Evolutionary conservation across 2,888 invertebrate species (phyloP).

Genomic region (Drosophila multiciliata): DNA sequence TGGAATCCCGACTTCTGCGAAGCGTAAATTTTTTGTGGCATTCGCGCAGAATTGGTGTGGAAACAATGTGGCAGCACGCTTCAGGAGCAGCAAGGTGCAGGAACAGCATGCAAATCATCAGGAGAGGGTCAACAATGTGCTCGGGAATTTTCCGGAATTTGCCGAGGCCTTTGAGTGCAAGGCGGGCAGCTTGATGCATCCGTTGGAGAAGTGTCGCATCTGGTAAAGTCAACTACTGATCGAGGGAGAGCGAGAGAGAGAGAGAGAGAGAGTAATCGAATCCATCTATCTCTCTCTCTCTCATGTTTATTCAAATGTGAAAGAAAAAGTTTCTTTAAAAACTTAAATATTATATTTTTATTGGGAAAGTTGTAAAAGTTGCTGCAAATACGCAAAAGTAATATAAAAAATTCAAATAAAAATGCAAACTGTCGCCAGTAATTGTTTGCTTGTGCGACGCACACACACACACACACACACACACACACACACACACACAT

Average conservation of each 20-base stretch:
- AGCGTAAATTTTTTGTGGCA: constrained; percentile 73
- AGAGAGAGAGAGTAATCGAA: not conserved
- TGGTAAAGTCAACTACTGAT: constrained; percentile 62
- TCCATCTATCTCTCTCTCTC: not conserved
- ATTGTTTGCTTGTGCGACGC: not conserved
- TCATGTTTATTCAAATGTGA: not conserved
- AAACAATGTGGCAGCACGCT: constrained; percentile 15
- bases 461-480: constrained; percentile 1
- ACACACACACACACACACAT: not conserved
- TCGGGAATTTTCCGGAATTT: constrained; percentile 80
- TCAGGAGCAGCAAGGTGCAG: not conserved
- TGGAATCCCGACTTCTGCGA: not conserved
- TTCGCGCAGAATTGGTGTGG: constrained; percentile 83
- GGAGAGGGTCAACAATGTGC: constrained; percentile 81
- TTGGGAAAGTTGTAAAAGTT: not conserved
- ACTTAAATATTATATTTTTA: not conserved
- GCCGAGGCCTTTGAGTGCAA: constrained; percentile 71
- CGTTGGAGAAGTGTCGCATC: constrained; percentile 79
- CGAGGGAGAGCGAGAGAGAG: not conserved
- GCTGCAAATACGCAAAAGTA: not conserved
- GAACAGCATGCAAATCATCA: constrained; percentile 69
- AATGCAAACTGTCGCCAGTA: constrained; percentile 1
- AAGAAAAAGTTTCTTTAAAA: not conserved
- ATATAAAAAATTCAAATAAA: not conserved
- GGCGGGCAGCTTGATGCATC: constrained; percentile 72